Conservation (phyloP, 2,113 vertebrate species). For the Anhinga rufa region DNA sequence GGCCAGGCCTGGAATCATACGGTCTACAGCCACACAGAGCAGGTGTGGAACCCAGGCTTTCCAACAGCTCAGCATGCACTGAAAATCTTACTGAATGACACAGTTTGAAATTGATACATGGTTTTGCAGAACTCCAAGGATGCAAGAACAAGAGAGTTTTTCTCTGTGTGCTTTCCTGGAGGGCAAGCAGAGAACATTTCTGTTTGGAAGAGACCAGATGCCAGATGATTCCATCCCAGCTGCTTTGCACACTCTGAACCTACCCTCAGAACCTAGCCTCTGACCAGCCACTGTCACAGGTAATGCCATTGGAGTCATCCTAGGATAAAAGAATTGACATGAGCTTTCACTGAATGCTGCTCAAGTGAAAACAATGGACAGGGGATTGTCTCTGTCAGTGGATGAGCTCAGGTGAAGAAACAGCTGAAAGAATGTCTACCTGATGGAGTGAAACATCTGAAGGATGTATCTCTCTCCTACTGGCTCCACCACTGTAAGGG, state of each 20-base stretch:
- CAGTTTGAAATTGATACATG: background rate
- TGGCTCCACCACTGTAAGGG: background rate
- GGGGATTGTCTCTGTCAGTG: background rate
- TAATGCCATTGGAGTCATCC: background rate
- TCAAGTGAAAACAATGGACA: background rate
- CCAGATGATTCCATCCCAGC: background rate
- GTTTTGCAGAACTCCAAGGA: background rate
- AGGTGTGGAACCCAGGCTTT: background rate
- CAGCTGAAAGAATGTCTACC: background rate
- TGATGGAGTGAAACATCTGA: background rate
- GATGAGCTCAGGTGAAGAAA: background rate
- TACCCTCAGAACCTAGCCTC: background rate
- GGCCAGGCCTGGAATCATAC: background rate
- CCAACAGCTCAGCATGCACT: background rate
- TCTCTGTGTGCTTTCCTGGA: background rate
- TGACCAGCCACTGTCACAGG: background rate
- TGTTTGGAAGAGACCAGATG: background rate
- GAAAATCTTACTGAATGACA: background rate
- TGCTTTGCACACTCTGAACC: background rate
- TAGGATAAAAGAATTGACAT: background rate
- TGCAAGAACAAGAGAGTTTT: background rate
- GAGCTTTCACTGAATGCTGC: background rate
- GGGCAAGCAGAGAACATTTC: background rate
- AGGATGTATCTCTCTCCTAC: background rate
- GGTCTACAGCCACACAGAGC: background rate